Evolutionary conservation across 64 coral and sea anemone species (phyloP).

Genomic region (Orbicella faveolata): DNA sequence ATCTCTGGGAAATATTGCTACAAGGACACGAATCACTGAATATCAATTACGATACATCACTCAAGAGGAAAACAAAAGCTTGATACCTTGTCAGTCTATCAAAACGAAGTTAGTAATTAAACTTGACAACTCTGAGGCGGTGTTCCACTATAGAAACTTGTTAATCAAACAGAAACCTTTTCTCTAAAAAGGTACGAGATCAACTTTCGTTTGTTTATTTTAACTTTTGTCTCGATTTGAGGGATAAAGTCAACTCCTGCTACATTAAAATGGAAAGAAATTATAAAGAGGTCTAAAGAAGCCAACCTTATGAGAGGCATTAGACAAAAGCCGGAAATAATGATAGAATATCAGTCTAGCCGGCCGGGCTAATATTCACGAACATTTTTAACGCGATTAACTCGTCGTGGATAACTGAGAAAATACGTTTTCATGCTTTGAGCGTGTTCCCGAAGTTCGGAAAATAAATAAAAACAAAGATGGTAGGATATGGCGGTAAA

Average conservation of each 20-base stretch:
- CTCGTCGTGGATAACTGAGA: too few species aligned
- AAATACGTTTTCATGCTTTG: too few species aligned
- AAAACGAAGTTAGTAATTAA: background rate
- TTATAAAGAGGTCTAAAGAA: too few species aligned
- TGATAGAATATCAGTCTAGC: background rate
- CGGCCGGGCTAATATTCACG: background rate
- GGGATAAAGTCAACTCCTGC: too few species aligned
- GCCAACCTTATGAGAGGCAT: background rate
- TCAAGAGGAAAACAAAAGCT: background rate
- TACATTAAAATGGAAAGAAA: background rate
- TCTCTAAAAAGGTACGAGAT: background rate
- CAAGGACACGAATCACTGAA: background rate
- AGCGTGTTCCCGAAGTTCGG: too few species aligned
- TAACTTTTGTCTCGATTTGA: too few species aligned
- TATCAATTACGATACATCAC: background rate
- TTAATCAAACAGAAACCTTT: constrained; percentile 1
- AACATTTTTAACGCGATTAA: too few species aligned
- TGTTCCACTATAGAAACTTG: background rate
- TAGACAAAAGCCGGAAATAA: background rate
- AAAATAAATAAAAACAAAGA: background rate
- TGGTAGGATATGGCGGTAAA: too few species aligned
- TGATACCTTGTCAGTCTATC: background rate
- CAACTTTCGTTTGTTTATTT: background rate
- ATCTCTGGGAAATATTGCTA: background rate
- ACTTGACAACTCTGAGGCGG: too few species aligned